These are phyloP conservation scores for Chrysotoxum bicinctum DNA, from an alignment of 2,888 invertebrate species.

Conservation along the genomic window DNA sequence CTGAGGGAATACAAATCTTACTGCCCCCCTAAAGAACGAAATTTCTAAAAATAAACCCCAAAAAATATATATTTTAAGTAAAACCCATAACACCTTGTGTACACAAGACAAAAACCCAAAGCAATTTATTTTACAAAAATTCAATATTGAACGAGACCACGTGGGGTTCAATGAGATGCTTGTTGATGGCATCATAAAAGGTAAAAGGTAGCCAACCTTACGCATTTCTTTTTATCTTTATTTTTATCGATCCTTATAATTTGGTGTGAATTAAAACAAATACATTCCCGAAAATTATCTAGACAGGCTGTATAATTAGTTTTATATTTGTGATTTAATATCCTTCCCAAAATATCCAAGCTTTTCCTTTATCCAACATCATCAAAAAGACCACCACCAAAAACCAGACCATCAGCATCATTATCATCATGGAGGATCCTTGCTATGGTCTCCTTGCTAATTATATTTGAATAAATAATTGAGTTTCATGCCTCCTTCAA, in stretches of 20 bases:
- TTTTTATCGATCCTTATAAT: background rate
- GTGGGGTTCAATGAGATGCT: background rate
- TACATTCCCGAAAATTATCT: background rate
- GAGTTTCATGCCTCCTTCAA: background rate
- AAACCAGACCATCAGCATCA: background rate
- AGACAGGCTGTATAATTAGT: background rate
- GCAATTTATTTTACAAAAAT: background rate
- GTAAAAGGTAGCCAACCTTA: background rate
- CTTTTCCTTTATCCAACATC: background rate
- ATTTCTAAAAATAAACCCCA: too few species aligned
- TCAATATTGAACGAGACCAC: background rate
- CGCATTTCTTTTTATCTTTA: background rate
- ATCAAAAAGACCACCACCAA: background rate
- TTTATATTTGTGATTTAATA: background rate
- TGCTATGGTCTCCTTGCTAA: background rate
- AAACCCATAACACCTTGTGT: background rate
- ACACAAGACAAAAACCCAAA: background rate
- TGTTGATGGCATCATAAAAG: background rate
- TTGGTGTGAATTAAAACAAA: background rate
- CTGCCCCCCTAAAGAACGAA: too few species aligned
- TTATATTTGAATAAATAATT: slow-evolving; percentile 16
- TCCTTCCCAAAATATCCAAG: background rate
- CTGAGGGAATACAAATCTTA: too few species aligned
- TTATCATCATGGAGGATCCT: background rate
- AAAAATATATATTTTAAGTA: too few species aligned